phyloP scores from a whole-genome alignment of 2,113 vertebrate species.

The Actenoides hombroni region DNA sequence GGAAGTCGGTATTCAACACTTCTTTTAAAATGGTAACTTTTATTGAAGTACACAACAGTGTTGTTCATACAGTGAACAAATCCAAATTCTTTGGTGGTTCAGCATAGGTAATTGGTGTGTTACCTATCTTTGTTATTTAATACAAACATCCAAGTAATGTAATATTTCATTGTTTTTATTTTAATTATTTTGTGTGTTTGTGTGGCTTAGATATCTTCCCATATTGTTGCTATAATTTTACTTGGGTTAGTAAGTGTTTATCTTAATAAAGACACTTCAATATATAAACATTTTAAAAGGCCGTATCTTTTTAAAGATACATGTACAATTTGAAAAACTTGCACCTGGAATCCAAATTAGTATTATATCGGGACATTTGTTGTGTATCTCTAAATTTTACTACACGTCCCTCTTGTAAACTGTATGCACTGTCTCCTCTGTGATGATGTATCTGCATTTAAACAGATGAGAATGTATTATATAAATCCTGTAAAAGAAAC shows the following conservation, averaged over 20 bases:
- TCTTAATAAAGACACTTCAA: slow-evolving; percentile 36
- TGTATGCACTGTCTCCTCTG: slow-evolving; percentile 10
- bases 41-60: background rate
- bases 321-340: slow-evolving; percentile 44
- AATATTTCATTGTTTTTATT: slow-evolving; percentile 3
- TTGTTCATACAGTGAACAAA: background rate
- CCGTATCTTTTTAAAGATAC: slow-evolving; percentile 46
- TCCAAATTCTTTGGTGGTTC: background rate
- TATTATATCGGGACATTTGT: background rate
- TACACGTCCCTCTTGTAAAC: slow-evolving; percentile 9
- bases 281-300: slow-evolving; percentile 48
- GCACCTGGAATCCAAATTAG: background rate
- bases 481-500: background rate
- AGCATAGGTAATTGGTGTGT: background rate
- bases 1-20: background rate
- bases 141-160: background rate
- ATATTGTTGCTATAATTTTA: slow-evolving; percentile 54
- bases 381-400: slow-evolving; percentile 6
- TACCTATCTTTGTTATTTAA: background rate
- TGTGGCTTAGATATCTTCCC: background rate
- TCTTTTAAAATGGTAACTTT: slow-evolving; percentile 3
- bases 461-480: slow-evolving; percentile 48
- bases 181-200: slow-evolving; percentile 5
- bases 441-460: background rate
- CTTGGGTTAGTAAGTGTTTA: slow-evolving; percentile 6